A percentile compares a stretch with the other conserved stretches of the same genome.
Evolutionary conservation across 2,797 vertebrate species (phyloP).

Genomic region (Dicrostonyx torquatus): DNA sequence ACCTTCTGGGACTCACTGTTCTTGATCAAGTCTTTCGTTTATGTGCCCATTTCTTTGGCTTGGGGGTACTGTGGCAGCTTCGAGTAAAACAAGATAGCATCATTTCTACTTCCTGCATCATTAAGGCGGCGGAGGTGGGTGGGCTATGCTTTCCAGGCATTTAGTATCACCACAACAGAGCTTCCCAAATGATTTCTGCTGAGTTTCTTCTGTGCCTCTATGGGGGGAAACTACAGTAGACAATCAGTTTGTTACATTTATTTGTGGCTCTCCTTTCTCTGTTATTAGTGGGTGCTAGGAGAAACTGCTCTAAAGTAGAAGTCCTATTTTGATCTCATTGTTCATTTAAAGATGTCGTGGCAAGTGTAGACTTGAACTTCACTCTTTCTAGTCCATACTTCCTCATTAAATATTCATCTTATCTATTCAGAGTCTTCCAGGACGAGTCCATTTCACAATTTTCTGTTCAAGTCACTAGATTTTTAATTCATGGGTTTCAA

Average conservation of each 20-base stretch:
- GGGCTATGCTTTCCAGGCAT: neutral
- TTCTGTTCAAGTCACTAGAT: neutral
- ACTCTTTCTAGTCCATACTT: neutral
- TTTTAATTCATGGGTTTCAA: conserved; percentile 48
- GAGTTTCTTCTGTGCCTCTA: neutral
- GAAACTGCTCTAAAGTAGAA: conserved; percentile 29
- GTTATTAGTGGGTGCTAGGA: neutral
- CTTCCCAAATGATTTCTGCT: neutral
- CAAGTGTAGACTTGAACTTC: conserved; percentile 22
- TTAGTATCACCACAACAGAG: neutral
- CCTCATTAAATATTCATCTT: neutral
- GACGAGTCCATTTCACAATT: neutral
- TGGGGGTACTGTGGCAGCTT: conserved; percentile 33
- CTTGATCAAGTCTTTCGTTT: conserved; percentile 33
- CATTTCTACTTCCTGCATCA: neutral
- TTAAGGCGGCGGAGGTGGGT: neutral
- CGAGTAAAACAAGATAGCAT: conserved; percentile 53
- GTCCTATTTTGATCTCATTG: neutral
- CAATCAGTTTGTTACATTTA: neutral
- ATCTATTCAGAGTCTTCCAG: neutral
- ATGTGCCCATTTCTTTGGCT: conserved; percentile 40
- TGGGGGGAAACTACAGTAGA: neutral
- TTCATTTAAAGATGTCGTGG: neutral
- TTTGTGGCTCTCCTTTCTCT: neutral
- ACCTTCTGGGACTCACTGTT: conserved; percentile 52